A percentile compares a stretch with the other conserved stretches of the same genome.
phyloP scores from a whole-genome alignment of 1,140 invertebrate genomes.

The Drosophila leontia region DNA sequence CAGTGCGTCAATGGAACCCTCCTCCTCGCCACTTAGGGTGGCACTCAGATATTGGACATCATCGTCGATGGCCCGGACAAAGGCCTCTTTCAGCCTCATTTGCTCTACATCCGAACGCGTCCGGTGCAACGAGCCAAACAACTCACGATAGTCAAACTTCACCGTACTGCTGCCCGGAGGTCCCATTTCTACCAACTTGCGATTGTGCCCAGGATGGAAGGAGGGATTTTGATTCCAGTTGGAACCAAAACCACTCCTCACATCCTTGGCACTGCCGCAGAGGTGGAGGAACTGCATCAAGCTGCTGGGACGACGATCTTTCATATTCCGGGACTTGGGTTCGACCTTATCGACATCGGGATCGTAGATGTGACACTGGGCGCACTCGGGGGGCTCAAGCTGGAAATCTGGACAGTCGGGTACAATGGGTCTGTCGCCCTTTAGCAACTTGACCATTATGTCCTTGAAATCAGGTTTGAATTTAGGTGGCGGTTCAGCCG shows the following conservation, averaged over 20 bases:
- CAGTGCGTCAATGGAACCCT: conserved; percentile 11
- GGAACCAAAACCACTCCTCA: neutral
- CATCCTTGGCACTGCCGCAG: conserved; percentile 1
- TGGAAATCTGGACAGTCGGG: conserved; percentile 22
- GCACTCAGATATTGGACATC: conserved; percentile 48
- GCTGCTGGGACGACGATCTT: conserved; percentile 31
- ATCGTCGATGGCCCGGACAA: conserved; percentile 53
- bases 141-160: conserved; percentile 52
- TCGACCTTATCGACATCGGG: neutral
- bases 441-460: conserved; percentile 26
- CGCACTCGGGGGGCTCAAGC: neutral
- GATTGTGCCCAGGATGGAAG: neutral
- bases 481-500: neutral
- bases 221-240: neutral
- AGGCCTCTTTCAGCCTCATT: conserved; percentile 38
- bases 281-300: conserved; percentile 37
- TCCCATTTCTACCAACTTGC: conserved; percentile 29
- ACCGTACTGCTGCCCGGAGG: neutral
- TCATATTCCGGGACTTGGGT: neutral
- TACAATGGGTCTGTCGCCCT: conserved; percentile 13
- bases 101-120: conserved; percentile 19
- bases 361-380: conserved; percentile 20
- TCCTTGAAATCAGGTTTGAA: neutral
- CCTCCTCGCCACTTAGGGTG: conserved; percentile 6
- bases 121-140: conserved; percentile 24